Evolutionary conservation across 2,888 invertebrate genomes (phyloP).

Genomic region (Ephialtes manifestator): DNA sequence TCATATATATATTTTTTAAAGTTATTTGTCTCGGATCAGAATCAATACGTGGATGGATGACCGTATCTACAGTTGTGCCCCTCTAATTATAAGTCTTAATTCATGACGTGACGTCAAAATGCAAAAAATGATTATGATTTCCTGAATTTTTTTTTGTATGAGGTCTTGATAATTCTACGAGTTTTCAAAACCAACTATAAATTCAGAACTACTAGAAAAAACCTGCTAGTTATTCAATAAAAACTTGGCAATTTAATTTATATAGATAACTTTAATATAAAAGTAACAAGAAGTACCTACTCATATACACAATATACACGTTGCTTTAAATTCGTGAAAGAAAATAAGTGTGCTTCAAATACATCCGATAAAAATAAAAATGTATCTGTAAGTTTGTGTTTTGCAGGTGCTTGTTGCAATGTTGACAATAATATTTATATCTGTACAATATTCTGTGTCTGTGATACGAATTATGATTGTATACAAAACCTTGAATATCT

Average conservation of each 20-base stretch:
- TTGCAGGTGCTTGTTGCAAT: slow-evolving; percentile 28
- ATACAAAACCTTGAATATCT: background rate
- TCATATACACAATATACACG: background rate
- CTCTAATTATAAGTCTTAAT: too few species aligned
- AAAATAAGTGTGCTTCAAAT: background rate
- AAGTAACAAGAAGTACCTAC: background rate
- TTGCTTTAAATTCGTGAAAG: background rate
- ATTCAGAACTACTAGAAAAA: too few species aligned
- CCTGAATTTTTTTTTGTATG: too few species aligned
- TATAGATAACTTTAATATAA: background rate
- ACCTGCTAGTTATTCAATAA: background rate
- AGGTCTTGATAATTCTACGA: too few species aligned
- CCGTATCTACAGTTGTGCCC: too few species aligned
- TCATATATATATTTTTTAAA: too few species aligned
- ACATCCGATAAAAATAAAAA: background rate
- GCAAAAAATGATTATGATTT: too few species aligned
- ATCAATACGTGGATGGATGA: too few species aligned
- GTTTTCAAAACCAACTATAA: too few species aligned
- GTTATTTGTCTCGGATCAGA: too few species aligned
- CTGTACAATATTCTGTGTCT: slow-evolving; percentile 6
- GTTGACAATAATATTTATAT: slow-evolving; percentile 10
- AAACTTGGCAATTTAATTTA: background rate
- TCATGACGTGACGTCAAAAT: too few species aligned
- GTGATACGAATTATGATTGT: slow-evolving; percentile 32
- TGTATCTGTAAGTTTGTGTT: slow-evolving; percentile 1